phyloP scores from a whole-genome alignment of 2,113 vertebrate genomes.

The Carassius auratus region DNA sequence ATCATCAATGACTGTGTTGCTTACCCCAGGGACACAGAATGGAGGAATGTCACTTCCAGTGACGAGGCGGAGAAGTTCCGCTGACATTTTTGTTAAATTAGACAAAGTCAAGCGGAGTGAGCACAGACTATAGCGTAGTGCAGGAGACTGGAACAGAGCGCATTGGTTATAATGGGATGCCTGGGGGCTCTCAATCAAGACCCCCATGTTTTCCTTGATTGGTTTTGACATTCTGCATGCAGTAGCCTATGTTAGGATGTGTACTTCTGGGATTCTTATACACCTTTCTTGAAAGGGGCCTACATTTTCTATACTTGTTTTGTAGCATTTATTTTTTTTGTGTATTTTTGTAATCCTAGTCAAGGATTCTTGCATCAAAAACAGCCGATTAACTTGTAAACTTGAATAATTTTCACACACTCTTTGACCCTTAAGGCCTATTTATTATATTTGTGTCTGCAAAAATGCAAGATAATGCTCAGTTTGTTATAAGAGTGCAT shows the following conservation, averaged over 20 bases:
- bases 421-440: not conserved
- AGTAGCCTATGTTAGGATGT: not conserved
- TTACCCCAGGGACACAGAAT: constrained; percentile 37
- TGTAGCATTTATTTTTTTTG: not conserved
- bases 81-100: constrained; percentile 52
- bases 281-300: not conserved
- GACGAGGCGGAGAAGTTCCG: constrained; percentile 20
- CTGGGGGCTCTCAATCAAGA: constrained; percentile 28
- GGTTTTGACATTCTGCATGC: constrained; percentile 30
- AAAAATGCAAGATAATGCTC: not conserved
- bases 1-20: constrained; percentile 18
- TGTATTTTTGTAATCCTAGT: not conserved
- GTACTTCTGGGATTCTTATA: not conserved
- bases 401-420: no score
- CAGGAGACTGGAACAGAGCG: constrained; percentile 26
- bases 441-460: not conserved
- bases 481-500: not conserved
- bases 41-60: constrained; percentile 19
- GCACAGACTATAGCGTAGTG: no score
- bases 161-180: constrained; percentile 33
- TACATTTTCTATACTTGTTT: not conserved
- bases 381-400: no score
- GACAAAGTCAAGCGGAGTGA: not conserved
- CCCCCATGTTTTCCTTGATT: constrained; percentile 17
- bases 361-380: not conserved